Percentiles rank a stretch among this genome's conserved stretches.
Evolutionary conservation across 2,888 invertebrate genomes (phyloP).

Genomic region (Aproaerema taeniolella): DNA sequence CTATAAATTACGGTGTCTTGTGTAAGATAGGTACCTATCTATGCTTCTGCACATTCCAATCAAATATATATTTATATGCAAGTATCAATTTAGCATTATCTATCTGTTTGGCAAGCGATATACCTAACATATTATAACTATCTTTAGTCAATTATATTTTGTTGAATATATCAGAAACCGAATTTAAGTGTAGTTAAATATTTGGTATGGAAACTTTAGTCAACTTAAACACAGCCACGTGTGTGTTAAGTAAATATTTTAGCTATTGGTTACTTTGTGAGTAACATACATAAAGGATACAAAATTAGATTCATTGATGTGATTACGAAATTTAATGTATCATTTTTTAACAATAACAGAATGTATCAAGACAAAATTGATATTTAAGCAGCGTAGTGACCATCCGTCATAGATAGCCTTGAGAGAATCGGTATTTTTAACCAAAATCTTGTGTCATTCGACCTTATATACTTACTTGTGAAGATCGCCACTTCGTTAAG

Average conservation of each 20-base stretch:
- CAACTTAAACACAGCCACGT: background rate
- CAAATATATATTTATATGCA: slow-evolving; percentile 70
- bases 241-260: too few relatives aligned
- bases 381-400: too few relatives aligned
- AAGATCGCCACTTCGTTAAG: slow-evolving; percentile 8
- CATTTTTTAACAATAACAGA: too few relatives aligned
- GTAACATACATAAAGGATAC: too few relatives aligned
- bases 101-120: slow-evolving; percentile 43
- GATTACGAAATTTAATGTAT: too few relatives aligned
- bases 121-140: background rate
- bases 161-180: background rate
- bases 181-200: background rate
- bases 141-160: slow-evolving; percentile 7
- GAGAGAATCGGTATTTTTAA: too few relatives aligned
- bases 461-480: slow-evolving; percentile 1
- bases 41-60: slow-evolving; percentile 66
- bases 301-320: too few relatives aligned
- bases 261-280: too few relatives aligned
- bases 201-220: background rate
- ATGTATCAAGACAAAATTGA: too few relatives aligned
- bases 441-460: background rate
- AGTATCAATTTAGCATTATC: slow-evolving; percentile 67
- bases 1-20: slow-evolving; percentile 70
- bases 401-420: too few relatives aligned
- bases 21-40: slow-evolving; percentile 73